A percentile compares a stretch with the other conserved stretches of the same genome.
These are phyloP conservation scores for Umimayanthus kanabou DNA, from an alignment of 92 coral and sea anemone species.

Conservation along the genomic window DNA sequence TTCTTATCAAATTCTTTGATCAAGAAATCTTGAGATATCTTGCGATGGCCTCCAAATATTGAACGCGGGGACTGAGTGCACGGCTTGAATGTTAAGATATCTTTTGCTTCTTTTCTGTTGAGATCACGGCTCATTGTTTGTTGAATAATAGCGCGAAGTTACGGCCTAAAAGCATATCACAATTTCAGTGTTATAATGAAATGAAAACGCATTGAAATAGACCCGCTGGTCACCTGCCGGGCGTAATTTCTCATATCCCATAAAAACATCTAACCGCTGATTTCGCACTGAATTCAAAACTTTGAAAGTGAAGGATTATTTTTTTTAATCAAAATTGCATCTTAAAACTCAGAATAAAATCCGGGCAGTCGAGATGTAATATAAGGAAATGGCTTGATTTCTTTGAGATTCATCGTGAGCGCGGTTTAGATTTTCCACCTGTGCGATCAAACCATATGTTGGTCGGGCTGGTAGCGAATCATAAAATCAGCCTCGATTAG, in stretches of 20 bases:
- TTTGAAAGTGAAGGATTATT: not conserved
- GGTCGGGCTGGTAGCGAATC: conserved; percentile 34
- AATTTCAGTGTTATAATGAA: conserved; percentile 46
- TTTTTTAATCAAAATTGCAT: not conserved
- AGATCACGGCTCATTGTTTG: conserved; percentile 60
- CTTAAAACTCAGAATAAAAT: not conserved
- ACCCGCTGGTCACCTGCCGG: conserved; percentile 39
- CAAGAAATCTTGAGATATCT: not conserved
- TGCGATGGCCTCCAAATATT: not conserved
- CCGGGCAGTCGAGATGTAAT: not conserved
- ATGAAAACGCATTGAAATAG: conserved; percentile 49
- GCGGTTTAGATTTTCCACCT: conserved; percentile 70
- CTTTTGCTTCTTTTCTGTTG: conserved; percentile 60
- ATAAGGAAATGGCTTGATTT: not conserved
- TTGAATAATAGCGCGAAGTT: conserved; percentile 54
- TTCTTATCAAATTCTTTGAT: not conserved
- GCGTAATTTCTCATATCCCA: not conserved
- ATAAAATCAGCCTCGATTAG: conserved; percentile 61
- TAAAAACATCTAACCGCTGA: not conserved
- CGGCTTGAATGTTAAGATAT: conserved; percentile 35
- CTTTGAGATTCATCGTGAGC: conserved; percentile 33
- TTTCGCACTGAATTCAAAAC: conserved; percentile 10
- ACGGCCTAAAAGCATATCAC: conserved; percentile 59
- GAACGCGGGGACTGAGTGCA: conserved; percentile 17
- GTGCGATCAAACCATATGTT: conserved; percentile 75